phyloP scores from a whole-genome alignment of 2,888 invertebrate species.

The Druceiella hillmani region DNA sequence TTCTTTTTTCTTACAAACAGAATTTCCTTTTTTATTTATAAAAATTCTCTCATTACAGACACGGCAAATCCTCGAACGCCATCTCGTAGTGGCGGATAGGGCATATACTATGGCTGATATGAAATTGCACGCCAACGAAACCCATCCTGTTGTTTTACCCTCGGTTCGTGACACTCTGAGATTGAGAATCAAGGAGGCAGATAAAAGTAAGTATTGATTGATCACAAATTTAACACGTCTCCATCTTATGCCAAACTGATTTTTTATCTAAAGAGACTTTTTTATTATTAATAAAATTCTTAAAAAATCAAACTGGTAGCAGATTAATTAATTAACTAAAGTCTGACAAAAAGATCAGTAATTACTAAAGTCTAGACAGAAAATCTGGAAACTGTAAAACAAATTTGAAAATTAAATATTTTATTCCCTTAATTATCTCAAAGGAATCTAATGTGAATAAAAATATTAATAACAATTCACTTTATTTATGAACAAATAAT shows the following conservation, averaged over 20 bases:
- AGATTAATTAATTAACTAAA: too few relatives aligned
- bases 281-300: not conserved
- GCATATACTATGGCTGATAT: slow-evolving; percentile 79
- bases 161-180: slow-evolving; percentile 68
- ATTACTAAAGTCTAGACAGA: too few relatives aligned
- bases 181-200: slow-evolving; percentile 68
- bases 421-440: too few relatives aligned
- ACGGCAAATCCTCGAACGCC: slow-evolving; percentile 78
- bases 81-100: slow-evolving; percentile 74
- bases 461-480: too few relatives aligned
- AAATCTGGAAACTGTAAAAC: too few relatives aligned
- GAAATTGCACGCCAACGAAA: slow-evolving; percentile 63
- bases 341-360: too few relatives aligned
- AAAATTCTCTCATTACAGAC: slow-evolving; percentile 52
- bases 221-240: not conserved
- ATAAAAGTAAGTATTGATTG: slow-evolving; percentile 49
- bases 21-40: slow-evolving; percentile 6
- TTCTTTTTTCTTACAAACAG: not conserved
- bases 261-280: slow-evolving; percentile 1
- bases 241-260: not conserved
- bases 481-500: too few relatives aligned
- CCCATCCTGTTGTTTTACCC: slow-evolving; percentile 59
- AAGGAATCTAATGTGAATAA: too few relatives aligned
- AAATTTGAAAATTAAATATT: too few relatives aligned
- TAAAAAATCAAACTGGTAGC: not conserved